phyloP scores from a whole-genome alignment of 2,888 invertebrate genomes.

The Flabesymbios commensalis region DNA sequence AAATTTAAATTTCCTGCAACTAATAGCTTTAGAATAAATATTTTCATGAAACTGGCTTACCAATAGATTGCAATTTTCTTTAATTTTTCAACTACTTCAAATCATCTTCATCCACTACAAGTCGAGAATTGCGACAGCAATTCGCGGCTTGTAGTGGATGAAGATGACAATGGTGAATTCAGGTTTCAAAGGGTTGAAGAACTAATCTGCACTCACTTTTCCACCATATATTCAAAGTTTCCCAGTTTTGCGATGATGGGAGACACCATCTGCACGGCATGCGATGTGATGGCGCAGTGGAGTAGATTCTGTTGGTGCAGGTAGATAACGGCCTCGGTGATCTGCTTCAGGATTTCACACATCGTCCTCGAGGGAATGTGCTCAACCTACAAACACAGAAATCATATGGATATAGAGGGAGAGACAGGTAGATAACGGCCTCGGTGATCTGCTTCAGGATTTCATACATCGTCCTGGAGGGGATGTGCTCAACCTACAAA shows the following conservation, averaged over 20 bases:
- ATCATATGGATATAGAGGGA: not conserved
- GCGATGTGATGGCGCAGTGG: constrained; percentile 62
- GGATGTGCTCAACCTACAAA: not conserved
- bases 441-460: constrained; percentile 59
- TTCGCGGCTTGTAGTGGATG: no score
- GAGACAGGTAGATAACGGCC: constrained; percentile 59
- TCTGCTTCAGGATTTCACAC: constrained; percentile 53
- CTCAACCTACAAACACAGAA: not conserved
- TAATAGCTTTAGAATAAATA: no score
- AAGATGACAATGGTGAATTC: no score
- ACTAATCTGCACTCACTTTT: constrained; percentile 40
- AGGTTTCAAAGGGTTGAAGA: not conserved
- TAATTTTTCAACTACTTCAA: no score
- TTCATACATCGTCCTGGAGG: constrained; percentile 28
- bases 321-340: constrained; percentile 61
- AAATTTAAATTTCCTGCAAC: no score
- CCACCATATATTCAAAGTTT: constrained; percentile 62
- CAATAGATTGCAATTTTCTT: no score
- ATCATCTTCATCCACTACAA: no score
- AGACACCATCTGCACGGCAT: constrained; percentile 61
- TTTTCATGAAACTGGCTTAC: no score
- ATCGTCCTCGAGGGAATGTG: not conserved
- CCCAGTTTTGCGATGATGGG: constrained; percentile 60
- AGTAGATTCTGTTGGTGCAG: constrained; percentile 61
- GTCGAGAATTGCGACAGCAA: no score